Evolutionary conservation across 2,797 vertebrate species (phyloP).

Genomic region (Molossus alvarezi): DNA sequence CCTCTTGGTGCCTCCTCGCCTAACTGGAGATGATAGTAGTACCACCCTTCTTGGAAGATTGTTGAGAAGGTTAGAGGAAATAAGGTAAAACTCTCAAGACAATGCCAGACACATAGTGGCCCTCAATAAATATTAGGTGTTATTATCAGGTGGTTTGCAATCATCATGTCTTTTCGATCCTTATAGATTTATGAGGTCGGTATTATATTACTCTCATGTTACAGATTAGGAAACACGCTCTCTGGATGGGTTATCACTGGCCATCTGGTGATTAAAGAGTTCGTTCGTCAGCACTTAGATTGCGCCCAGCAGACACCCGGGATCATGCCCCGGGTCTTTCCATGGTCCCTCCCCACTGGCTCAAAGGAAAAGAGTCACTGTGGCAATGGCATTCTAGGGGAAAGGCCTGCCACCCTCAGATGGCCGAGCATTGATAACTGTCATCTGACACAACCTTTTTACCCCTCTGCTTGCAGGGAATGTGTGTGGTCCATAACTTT

Average conservation of each 20-base stretch:
- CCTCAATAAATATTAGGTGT: not conserved
- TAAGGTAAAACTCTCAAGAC: not conserved
- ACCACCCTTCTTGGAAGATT: not conserved
- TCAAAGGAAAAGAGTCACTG: not conserved
- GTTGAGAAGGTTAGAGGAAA: not conserved
- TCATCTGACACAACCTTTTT: constrained; percentile 65
- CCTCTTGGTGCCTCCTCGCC: not conserved
- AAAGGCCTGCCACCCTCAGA: not conserved
- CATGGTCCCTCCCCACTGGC: not conserved
- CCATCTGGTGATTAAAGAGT: not conserved
- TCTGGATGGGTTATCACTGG: not conserved
- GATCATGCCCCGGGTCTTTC: not conserved
- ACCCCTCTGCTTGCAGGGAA: constrained; percentile 90
- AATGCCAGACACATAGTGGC: not conserved
- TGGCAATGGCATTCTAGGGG: not conserved
- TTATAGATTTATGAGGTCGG: not conserved
- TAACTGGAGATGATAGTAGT: not conserved
- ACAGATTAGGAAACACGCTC: not conserved
- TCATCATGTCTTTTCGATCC: not conserved
- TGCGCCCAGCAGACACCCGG: not conserved
- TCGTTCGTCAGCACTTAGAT: not conserved
- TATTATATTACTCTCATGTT: not conserved
- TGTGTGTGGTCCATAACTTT: constrained; percentile 99
- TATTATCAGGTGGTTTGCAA: not conserved
- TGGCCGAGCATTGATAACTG: not conserved